Evolutionary conservation across 2,113 vertebrate genomes (phyloP).

Genomic region (Epinephelus cyanopodus): DNA sequence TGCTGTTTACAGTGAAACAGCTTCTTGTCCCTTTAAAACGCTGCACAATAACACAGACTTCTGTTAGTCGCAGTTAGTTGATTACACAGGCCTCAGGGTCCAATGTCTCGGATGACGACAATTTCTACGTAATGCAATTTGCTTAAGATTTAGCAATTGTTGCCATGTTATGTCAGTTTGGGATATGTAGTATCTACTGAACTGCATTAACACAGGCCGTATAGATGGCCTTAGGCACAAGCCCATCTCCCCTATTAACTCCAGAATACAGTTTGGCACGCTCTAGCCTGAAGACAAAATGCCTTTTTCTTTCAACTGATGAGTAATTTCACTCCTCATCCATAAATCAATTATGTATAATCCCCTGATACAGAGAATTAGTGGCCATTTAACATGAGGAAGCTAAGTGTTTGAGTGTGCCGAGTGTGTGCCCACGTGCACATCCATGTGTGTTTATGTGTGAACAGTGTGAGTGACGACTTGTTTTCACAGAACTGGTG

Average conservation of each 20-base stretch:
- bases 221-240: constrained; percentile 31
- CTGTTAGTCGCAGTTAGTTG: neutral
- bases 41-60: neutral
- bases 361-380: constrained; percentile 82
- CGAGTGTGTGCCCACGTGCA: constrained; percentile 31
- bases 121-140: constrained; percentile 11
- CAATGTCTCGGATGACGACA: constrained; percentile 3
- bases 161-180: neutral
- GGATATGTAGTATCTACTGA: neutral
- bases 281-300: constrained; percentile 59
- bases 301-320: constrained; percentile 68
- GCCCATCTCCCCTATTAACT: constrained; percentile 54
- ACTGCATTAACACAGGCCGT: constrained; percentile 12
- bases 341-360: constrained; percentile 87
- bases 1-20: neutral
- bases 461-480: constrained; percentile 25
- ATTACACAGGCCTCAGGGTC: constrained; percentile 2
- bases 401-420: constrained; percentile 66
- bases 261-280: constrained; percentile 55
- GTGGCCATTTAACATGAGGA: constrained; percentile 72
- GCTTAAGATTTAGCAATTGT: neutral
- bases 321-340: constrained; percentile 80
- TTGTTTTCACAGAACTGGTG: constrained; percentile 31
- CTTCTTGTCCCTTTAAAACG: constrained; percentile 5
- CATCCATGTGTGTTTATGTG: constrained; percentile 45